A percentile compares a stretch with the other conserved stretches of the same genome.
These are phyloP conservation scores for Melipona quadrifasciata DNA, from an alignment of 1,140 invertebrate genomes.

Conservation along the genomic window DNA sequence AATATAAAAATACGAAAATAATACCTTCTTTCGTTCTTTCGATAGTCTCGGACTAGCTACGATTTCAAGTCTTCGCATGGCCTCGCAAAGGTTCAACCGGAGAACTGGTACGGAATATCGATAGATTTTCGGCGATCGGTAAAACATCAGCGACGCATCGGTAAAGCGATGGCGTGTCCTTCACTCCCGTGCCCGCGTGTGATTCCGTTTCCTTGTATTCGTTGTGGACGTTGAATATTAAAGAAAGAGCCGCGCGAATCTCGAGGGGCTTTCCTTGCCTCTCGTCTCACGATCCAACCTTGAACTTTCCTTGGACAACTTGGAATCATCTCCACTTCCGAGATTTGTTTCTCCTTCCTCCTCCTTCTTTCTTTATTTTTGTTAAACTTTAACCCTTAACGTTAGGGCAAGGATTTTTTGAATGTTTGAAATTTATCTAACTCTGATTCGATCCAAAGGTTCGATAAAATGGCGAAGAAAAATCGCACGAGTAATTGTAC, in stretches of 20 bases:
- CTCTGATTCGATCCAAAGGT: too few species aligned
- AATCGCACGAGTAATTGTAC: too few species aligned
- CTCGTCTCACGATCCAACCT: background rate
- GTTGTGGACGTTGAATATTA: conserved; percentile 16
- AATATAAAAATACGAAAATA: too few species aligned
- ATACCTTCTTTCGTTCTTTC: too few species aligned
- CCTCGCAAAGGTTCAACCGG: background rate
- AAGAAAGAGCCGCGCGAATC: background rate
- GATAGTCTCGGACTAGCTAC: too few species aligned
- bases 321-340: background rate
- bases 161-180: conserved; percentile 35
- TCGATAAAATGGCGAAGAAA: too few species aligned
- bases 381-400: too few species aligned
- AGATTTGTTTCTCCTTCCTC: background rate
- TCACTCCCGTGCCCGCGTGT: conserved; percentile 34
- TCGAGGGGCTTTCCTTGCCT: background rate
- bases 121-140: conserved; percentile 28
- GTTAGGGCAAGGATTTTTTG: too few species aligned
- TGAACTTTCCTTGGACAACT: background rate
- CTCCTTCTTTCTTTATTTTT: background rate
- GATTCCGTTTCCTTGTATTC: conserved; percentile 37
- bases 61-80: too few species aligned
- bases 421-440: too few species aligned
- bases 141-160: conserved; percentile 16
- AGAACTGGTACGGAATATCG: conserved; percentile 21